Evolutionary conservation across 2,113 vertebrate genomes (phyloP), one percentile per base, ranked within the genome.

Genomic region (Psilopsiagon aymara): DNA sequence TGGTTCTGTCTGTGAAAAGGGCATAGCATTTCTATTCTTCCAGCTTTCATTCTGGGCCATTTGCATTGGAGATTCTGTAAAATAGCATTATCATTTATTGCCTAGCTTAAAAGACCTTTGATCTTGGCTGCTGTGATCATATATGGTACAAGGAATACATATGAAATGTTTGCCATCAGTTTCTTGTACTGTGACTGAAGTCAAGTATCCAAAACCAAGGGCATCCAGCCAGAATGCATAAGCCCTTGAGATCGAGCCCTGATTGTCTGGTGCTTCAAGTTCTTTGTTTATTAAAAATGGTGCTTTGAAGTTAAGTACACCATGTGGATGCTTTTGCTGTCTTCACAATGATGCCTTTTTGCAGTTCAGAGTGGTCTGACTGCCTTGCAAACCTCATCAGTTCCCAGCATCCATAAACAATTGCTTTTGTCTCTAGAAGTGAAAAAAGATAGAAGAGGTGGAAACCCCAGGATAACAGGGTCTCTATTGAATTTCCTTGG

Each of bases 401-500:
- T 95, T 95, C 90, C 93, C 86, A 84, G 79, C 55, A 81, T 55
- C 82, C 53, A 60, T 76, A 92, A 94, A 96, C 91, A 96, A 95
- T 88, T 79, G 17, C 53, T 91, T 95, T 95, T 97, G 86, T 94
- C 74, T 53, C 51, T 63, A 68, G 69, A 95, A 90, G 35, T 91
- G 82, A 92, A 95, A 95, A 94, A 96, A 93, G 44, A 90, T 84
- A 94, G 93, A 96, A 89, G 93, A 95, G 83, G 86, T 93, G 73
- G 63, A 94, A 94, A 88, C 92, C 78, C 35, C 47, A 79, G 93
- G 64, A 52, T 96, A 95, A 96, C 83, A 92, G 85, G 83, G 60
- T 90, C 86, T 95, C 94, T 94, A 31, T 95, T 97, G 92, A 95
- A 93, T 95, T 96, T 96, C 43, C 66, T 96, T 92, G 90, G 81